These are phyloP conservation scores for Neopipo cinnamomea DNA, from an alignment of 2,113 vertebrate genomes.

Conservation along the genomic window DNA sequence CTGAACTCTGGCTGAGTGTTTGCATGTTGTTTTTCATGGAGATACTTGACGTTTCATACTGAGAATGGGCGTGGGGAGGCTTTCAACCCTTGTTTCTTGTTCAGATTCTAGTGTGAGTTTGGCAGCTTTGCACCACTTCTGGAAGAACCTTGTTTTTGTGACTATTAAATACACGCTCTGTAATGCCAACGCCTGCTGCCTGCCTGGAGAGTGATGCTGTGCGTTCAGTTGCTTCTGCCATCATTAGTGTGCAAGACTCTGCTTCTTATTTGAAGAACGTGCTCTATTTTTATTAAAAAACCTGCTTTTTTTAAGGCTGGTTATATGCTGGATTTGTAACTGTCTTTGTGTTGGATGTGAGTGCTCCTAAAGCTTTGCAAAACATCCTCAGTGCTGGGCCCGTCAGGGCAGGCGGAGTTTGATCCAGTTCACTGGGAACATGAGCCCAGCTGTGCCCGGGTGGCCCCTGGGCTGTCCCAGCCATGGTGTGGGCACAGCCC, in stretches of 20 bases:
- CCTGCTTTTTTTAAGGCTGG: constrained; percentile 8
- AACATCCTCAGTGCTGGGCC: neutral
- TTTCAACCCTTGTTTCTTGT: constrained; percentile 9
- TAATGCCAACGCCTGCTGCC: neutral
- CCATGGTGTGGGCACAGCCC: neutral
- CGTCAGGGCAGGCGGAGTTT: neutral
- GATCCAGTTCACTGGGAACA: neutral
- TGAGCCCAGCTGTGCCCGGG: neutral
- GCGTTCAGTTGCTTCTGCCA: neutral
- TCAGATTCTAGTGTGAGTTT: neutral
- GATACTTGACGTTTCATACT: neutral
- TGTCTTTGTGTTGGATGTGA: neutral
- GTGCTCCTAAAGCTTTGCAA: neutral
- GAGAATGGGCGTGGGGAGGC: neutral
- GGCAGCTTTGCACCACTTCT: neutral
- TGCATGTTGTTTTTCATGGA: constrained; percentile 13
- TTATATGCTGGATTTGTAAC: neutral
- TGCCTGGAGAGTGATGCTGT: neutral
- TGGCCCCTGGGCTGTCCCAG: neutral
- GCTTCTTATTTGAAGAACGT: constrained; percentile 31
- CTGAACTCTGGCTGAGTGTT: neutral
- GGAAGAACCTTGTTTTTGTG: constrained; percentile 16
- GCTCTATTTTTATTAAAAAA: constrained; percentile 62
- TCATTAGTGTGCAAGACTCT: constrained; percentile 13
- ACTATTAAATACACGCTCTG: neutral